Percentiles rank a stretch among this genome's conserved stretches.
These are phyloP conservation scores for Podilymbus podiceps DNA, from an alignment of 2,113 vertebrate genomes.

Conservation along the genomic window DNA sequence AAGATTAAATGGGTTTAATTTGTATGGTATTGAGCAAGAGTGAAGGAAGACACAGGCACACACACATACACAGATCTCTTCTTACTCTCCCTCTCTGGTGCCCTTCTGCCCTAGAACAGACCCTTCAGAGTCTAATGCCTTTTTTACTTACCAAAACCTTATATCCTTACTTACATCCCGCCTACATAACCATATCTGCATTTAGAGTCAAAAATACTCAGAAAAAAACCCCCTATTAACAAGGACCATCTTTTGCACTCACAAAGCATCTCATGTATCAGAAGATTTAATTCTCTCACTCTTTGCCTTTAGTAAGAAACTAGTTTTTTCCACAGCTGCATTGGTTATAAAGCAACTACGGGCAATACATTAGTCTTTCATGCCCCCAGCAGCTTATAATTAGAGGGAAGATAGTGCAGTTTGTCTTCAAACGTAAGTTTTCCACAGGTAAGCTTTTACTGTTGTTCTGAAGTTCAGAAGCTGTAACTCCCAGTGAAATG, in stretches of 20 bases:
- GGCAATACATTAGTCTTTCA: background rate
- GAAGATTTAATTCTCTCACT: background rate
- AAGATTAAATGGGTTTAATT: background rate
- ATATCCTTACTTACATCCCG: background rate
- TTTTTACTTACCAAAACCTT: background rate
- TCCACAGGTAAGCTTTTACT: background rate
- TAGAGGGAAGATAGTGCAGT: background rate
- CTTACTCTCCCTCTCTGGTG: background rate
- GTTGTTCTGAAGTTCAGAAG: background rate
- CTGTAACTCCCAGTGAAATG: background rate
- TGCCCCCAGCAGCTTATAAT: background rate
- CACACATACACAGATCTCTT: background rate
- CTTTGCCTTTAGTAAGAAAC: background rate
- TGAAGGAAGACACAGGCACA: background rate
- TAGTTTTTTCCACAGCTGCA: background rate
- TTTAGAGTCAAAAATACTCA: background rate
- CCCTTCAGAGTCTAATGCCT: background rate
- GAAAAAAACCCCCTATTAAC: background rate
- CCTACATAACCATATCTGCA: background rate
- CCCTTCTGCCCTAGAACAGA: background rate
- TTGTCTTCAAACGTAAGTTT: background rate
- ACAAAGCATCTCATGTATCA: background rate
- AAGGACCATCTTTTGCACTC: background rate
- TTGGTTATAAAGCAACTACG: background rate
- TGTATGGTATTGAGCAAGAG: background rate